phyloP scores from a whole-genome alignment of 2,888 invertebrate species.

The Brenthis daphne region DNA sequence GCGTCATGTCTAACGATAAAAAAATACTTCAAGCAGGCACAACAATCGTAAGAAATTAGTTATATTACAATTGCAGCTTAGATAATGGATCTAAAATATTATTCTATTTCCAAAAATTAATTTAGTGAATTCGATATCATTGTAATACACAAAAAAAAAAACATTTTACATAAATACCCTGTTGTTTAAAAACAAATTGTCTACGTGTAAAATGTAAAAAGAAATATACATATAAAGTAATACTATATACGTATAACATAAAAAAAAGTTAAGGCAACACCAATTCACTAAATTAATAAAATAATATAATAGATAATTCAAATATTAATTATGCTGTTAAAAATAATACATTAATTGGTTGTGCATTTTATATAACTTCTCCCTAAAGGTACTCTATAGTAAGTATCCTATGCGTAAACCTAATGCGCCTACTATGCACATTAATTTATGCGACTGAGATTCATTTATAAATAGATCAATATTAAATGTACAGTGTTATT shows the following conservation, averaged over 20 bases:
- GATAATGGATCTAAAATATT: conserved; percentile 22
- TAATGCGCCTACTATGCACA: conserved; percentile 59
- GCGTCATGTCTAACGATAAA: conserved; percentile 34
- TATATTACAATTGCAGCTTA: conserved; percentile 18
- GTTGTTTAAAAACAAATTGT: conserved; percentile 15
- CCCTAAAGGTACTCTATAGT: conserved; percentile 56
- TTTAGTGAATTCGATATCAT: conserved; percentile 22
- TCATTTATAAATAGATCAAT: conserved; percentile 54
- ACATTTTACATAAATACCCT: conserved; percentile 21
- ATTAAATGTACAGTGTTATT: conserved; percentile 63
- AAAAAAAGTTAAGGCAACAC: conserved; percentile 6
- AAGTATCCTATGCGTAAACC: conserved; percentile 60
- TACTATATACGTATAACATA: conserved; percentile 1
- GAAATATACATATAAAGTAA: conserved; percentile 7
- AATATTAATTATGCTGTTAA: conserved; percentile 6
- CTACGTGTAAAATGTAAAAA: conserved; percentile 13
- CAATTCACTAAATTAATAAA: conserved; percentile 20
- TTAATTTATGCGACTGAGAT: conserved; percentile 67
- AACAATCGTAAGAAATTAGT: conserved; percentile 28
- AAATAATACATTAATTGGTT: conserved; percentile 52
- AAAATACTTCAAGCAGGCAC: conserved; percentile 24
- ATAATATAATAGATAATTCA: conserved; percentile 4
- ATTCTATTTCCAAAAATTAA: conserved; percentile 14
- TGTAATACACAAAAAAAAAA: conserved; percentile 9
- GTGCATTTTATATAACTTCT: conserved; percentile 65